phyloP scores from a whole-genome alignment of 2,113 vertebrate genomes.

The Ardeotis arabs region DNA sequence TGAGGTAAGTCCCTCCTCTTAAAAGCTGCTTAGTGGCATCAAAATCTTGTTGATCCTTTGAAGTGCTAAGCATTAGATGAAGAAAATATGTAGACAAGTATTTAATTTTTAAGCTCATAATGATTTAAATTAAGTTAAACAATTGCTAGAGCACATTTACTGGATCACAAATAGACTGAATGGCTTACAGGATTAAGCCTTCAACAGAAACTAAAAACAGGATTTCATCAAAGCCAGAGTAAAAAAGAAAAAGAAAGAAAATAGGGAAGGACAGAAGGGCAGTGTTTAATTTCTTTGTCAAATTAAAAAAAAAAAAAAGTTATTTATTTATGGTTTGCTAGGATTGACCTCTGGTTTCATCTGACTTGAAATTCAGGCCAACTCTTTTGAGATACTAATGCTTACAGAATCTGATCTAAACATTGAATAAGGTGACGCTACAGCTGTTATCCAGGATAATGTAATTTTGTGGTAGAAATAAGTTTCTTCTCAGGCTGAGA shows the following conservation, averaged over 20 bases:
- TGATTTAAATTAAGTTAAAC: background rate
- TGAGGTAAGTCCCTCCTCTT: background rate
- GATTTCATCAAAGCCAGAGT: background rate
- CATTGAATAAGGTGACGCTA: background rate
- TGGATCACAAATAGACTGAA: background rate
- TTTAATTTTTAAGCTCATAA: background rate
- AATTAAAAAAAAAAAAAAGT: background rate
- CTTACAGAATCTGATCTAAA: background rate
- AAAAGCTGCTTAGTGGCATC: background rate
- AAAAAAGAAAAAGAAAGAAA: background rate
- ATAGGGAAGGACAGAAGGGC: background rate
- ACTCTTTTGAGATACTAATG: background rate
- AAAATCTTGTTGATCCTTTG: background rate
- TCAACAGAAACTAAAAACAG: background rate
- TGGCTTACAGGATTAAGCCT: background rate
- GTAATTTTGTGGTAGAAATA: background rate
- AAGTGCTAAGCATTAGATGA: background rate
- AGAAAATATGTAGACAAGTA: background rate
- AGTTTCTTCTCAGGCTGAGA: background rate
- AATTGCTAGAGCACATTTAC: background rate
- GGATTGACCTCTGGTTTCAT: background rate
- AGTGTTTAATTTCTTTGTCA: background rate
- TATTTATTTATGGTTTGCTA: background rate
- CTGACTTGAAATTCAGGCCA: background rate
- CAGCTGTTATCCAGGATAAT: background rate